These are phyloP conservation scores for Pseudoips prasinana DNA, from an alignment of 2,888 invertebrate genomes.

Conservation along the genomic window DNA sequence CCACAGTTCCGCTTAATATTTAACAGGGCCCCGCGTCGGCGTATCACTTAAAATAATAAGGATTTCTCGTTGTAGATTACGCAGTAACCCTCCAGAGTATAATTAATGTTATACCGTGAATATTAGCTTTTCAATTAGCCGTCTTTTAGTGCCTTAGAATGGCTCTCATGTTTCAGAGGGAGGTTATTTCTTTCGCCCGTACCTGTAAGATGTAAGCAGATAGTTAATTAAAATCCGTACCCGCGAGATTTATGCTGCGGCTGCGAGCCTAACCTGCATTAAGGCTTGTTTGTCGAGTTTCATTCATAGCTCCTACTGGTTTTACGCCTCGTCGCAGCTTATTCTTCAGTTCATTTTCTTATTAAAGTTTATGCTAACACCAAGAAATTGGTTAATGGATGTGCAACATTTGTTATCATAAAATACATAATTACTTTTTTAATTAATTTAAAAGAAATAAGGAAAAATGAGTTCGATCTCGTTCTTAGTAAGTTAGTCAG, in stretches of 20 bases:
- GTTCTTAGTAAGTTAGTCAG: too few species aligned
- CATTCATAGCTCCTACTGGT: too few species aligned
- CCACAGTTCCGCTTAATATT: slow-evolving; percentile 48
- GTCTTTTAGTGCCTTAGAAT: slow-evolving; percentile 71
- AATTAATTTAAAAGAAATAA: too few species aligned
- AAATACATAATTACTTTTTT: too few species aligned
- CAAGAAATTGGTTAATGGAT: too few species aligned
- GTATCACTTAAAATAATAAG: slow-evolving; percentile 70
- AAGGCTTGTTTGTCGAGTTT: slow-evolving; percentile 7
- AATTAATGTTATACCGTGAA: slow-evolving; percentile 76
- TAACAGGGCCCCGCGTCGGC: slow-evolving; percentile 42
- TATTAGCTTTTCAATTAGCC: slow-evolving; percentile 80
- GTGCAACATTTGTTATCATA: too few species aligned
- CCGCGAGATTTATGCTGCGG: slow-evolving; percentile 53
- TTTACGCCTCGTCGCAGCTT: too few species aligned
- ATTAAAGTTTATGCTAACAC: too few species aligned
- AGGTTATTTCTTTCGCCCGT: slow-evolving; percentile 52
- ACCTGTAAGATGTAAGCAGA: slow-evolving; percentile 58
- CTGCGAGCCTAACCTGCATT: slow-evolving; percentile 15
- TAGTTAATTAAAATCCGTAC: slow-evolving; percentile 72
- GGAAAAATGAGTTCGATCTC: too few species aligned
- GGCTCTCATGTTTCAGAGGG: slow-evolving; percentile 56
- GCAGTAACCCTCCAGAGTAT: slow-evolving; percentile 63
- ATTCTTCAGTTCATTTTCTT: too few species aligned
- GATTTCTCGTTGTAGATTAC: slow-evolving; percentile 64